Evolutionary conservation across 1,140 invertebrate genomes (phyloP).

Genomic region (Maconellicoccus hirsutus): DNA sequence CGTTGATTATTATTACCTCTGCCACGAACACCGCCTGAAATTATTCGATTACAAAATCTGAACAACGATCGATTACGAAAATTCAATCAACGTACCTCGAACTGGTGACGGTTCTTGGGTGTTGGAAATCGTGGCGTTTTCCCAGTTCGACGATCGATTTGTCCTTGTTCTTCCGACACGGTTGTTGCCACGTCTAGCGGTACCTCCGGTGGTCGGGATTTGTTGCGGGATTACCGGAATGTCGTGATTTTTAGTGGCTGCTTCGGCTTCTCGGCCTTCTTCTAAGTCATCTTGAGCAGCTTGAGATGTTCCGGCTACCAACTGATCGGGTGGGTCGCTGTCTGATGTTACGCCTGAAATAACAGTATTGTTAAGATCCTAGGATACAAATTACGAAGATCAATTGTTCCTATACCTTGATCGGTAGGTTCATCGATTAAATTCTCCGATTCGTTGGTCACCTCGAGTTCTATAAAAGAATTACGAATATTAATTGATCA

Average conservation of each 20-base stretch:
- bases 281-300: background rate
- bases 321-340: background rate
- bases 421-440: background rate
- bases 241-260: background rate
- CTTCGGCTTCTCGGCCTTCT: background rate
- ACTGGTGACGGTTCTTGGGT: background rate
- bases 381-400: no score
- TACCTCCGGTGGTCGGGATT: background rate
- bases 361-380: no score
- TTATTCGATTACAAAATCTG: background rate
- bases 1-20: background rate
- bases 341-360: background rate
- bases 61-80: background rate
- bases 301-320: background rate
- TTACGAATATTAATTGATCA: no score
- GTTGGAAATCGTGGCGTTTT: background rate
- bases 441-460: background rate
- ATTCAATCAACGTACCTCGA: background rate
- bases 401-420: no score
- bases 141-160: background rate
- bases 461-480: background rate
- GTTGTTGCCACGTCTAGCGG: background rate
- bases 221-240: background rate
- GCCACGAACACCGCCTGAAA: background rate
- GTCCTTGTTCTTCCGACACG: background rate